A percentile compares a stretch with the other conserved stretches of the same genome.
Conservation (phyloP, 2,797 vertebrate species). For the Iguana delicatissima region DNA sequence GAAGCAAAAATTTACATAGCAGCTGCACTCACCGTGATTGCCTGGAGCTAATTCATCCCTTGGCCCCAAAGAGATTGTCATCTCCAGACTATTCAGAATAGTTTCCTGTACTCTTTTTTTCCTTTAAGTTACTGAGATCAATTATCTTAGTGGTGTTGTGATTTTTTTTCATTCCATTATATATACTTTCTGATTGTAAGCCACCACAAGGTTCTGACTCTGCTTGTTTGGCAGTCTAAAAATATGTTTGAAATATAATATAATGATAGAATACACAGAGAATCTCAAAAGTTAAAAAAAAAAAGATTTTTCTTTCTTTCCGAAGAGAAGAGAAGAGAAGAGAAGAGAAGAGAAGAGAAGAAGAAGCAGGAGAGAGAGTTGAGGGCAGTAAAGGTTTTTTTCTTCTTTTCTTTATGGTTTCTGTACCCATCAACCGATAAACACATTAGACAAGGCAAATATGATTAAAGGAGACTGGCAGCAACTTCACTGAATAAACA, state of each 20-base stretch:
- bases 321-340: background rate
- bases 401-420: slow-evolving; percentile 44
- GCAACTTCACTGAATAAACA: slow-evolving; percentile 55
- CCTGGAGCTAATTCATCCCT: background rate
- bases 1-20: too few species aligned
- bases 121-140: background rate
- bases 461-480: slow-evolving; percentile 45
- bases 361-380: rapidly evolving
- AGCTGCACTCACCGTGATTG: background rate
- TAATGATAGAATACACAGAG: background rate
- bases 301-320: slow-evolving; percentile 4
- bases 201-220: background rate
- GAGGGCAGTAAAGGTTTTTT: background rate
- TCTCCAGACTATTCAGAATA: background rate
- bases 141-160: background rate
- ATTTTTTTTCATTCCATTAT: background rate
- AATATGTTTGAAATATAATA: background rate
- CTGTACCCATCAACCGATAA: slow-evolving; percentile 26
- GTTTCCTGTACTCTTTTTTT: background rate
- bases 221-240: background rate
- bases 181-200: background rate
- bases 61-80: background rate
- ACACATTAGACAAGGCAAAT: slow-evolving; percentile 55
- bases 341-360: background rate
- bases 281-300: slow-evolving; percentile 9